Evolutionary conservation across 2,888 invertebrate genomes (phyloP), one percentile per base, ranked within the genome.

Genomic region (Seira ritae): DNA sequence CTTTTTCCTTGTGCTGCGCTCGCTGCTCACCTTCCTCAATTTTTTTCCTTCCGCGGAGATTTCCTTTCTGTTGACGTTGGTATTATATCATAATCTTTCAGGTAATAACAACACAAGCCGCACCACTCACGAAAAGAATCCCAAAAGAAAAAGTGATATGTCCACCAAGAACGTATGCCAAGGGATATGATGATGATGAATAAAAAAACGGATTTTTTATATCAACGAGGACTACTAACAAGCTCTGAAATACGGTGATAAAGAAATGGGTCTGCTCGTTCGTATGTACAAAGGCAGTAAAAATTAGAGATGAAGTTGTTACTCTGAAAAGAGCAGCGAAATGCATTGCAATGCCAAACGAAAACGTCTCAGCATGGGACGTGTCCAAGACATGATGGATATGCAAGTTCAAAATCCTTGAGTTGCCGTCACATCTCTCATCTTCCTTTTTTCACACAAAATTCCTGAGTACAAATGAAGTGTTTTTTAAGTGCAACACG

Each of bases 331-430:
- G n/a, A n/a, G n/a, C n/a, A n/a, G n/a, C n/a, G n/a, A n/a, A n/a
- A n/a, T n/a, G n/a, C n/a, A n/a, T n/a, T n/a, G n/a, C n/a, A n/a
- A n/a, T n/a, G n/a, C n/a, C n/a, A n/a, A n/a, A n/a, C 8, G 50
- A 46, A 15, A 69, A 37, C 60, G 69, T 69, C 85, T 67, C 84
- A 85, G 87, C 85, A 87, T 87, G 85, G 81, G 87, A 87, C 84
- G 80, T 79, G 87, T 87, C 87, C 83, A 73, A 84, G 78, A 72
- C 84, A 87, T 87, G 87, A 87, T 87, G 85, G 87, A 87, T 87
- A 87, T 86, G 87, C 76, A 81, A 87, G 85, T 83, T 85, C 86
- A 85, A 84, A 85, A 86, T 85, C 80, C 81, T 85, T 85, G 79
- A 80, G 85, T 86, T 84, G 79, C 83, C 77, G 68, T 80, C 80